Base-by-base conservation (phyloP, 1,140 invertebrate species). In the Olivierus martensii region DNA sequence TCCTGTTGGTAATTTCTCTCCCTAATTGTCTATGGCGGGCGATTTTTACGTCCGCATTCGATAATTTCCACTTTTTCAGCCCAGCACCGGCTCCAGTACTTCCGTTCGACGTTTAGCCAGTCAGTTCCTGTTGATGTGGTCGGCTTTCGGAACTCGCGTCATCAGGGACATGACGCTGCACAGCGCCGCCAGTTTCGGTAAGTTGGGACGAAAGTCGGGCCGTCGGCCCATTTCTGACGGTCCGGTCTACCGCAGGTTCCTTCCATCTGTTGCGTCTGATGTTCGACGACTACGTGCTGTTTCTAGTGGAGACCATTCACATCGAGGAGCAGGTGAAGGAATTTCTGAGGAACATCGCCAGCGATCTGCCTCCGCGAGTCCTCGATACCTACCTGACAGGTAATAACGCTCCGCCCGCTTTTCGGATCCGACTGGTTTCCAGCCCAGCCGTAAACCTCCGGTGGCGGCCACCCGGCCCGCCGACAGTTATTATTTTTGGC, bases 241-340 rank as follows among this genome's bases (percentile, higher is more conserved):
- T n/a, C n/a, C 17, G 38, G 12, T 39, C 38, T 34, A 21, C 12
- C 15, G n/a, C 34, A 76, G 75, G 73, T 28, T 75, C 72, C 0
- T 76, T 75, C 56, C 73, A 75, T 57, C 62, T 76, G 35, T 60
- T 77, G 38, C 71, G 74, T 52, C 61, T 75, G 15, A 71, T 75
- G 66, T 74, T 75, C 59, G 72, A 76, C 55, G 74, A 76, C 52
- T 75, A 74, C 53, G 67, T 76, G 10, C 53, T 74, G 51, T 73
- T 72, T 50, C 62, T 70, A 37, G 66, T 76, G 2, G 73, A 75
- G 52, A 62, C 62, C 15, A 55, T 74, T 17, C 66, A 73, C 48
- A 64, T 64, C 19, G 67, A 73, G 46, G 68, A 71, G 41, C 59
- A 67, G 44, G 66, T 67, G 9, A 62, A 67, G 15, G 69, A 73